Conservation (phyloP, 2,888 invertebrate species). For the Sarcophaga subvicina region DNA sequence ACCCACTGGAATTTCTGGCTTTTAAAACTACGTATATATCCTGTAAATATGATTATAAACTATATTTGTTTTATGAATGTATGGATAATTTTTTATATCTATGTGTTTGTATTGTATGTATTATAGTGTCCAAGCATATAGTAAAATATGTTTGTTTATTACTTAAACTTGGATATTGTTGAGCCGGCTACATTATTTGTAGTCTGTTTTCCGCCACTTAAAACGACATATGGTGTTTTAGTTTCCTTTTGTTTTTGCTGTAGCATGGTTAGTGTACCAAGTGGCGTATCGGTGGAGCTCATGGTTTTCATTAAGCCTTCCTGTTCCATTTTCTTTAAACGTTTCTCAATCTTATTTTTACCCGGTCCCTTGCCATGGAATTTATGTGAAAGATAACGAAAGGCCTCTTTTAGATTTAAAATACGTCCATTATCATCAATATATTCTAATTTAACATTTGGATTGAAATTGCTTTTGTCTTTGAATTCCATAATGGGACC, state of each 20-base stretch:
- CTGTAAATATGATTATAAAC: constrained; percentile 8
- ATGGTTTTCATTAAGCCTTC: constrained; percentile 98
- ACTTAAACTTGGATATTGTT: constrained; percentile 62
- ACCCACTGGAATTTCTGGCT: constrained; percentile 28
- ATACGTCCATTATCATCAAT: constrained; percentile 97
- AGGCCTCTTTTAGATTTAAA: constrained; percentile 97
- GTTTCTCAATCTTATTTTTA: constrained; percentile 98
- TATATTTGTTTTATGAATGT: background rate
- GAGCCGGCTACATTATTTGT: constrained; percentile 67
- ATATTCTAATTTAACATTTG: constrained; percentile 97
- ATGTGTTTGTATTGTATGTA: background rate
- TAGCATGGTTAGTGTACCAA: constrained; percentile 96
- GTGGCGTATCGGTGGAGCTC: constrained; percentile 98
- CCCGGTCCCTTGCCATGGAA: constrained; percentile 99
- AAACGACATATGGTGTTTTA: constrained; percentile 94
- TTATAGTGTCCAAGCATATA: constrained; percentile 50
- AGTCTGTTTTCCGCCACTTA: constrained; percentile 93
- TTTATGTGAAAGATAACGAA: constrained; percentile 97
- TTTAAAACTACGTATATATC: background rate
- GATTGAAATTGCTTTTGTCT: constrained; percentile 94
- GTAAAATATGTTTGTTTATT: constrained; percentile 18
- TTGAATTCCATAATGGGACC: constrained; percentile 96
- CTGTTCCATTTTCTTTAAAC: constrained; percentile 96
- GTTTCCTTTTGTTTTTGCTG: constrained; percentile 98
- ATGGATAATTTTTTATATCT: constrained; percentile 18